Percentiles rank a stretch among this genome's conserved stretches.
These are phyloP conservation scores for Orthonychiurus folsomi DNA, from an alignment of 2,888 invertebrate species.

Conservation along the genomic window DNA sequence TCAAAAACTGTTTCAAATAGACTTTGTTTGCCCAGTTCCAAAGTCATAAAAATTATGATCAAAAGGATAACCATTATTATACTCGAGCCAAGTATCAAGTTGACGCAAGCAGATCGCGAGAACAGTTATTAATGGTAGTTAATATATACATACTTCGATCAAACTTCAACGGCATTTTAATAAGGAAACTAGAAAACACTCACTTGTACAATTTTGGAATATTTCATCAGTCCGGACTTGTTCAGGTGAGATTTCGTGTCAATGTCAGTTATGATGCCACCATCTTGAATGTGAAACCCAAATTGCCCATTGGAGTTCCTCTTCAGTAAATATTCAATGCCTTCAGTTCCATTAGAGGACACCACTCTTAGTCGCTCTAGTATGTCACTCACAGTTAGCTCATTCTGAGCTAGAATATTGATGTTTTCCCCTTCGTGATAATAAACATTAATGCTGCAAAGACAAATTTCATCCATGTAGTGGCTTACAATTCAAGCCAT, in stretches of 20 bases:
- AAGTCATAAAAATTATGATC: too few species aligned
- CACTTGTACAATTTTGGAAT: conserved; percentile 76
- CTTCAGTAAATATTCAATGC: conserved; percentile 62
- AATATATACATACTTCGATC: too few species aligned
- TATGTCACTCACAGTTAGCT: background rate
- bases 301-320: conserved; percentile 75
- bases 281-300: conserved; percentile 83
- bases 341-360: background rate
- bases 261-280: conserved; percentile 90
- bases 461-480: conserved; percentile 12
- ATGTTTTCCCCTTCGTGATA: conserved; percentile 92
- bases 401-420: conserved; percentile 40
- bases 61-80: too few species aligned
- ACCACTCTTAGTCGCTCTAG: background rate
- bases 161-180: too few species aligned
- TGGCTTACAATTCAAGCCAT: background rate
- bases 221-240: conserved; percentile 78
- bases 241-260: conserved; percentile 63
- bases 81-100: too few species aligned
- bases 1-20: too few species aligned
- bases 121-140: too few species aligned
- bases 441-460: conserved; percentile 63
- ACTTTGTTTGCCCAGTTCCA: too few species aligned
- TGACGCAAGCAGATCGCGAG: too few species aligned
- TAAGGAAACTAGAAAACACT: too few species aligned